Evolutionary conservation across 2,797 vertebrate species (phyloP), one percentile per base, ranked within the genome.

Genomic region (Galagoides demidoff): DNA sequence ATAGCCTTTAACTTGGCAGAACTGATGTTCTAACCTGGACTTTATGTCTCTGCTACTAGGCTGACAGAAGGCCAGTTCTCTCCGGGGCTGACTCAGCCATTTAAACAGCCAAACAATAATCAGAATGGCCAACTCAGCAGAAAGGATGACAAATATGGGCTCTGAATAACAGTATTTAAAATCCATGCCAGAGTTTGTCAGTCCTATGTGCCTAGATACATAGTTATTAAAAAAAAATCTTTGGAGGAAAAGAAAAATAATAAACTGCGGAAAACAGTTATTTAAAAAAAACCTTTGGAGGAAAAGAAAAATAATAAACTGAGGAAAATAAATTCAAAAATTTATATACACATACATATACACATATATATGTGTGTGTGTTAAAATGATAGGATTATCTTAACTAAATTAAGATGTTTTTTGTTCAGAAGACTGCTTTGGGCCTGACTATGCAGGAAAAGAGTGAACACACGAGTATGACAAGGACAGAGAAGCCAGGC

Each of bases 101-200:
- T 94, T 78, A 88, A 94, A 90, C 90, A 88, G 45, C 14, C 49
- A 94, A 97, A 52, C 52, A 93, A 55, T 78, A 79, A 84, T 57
- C 45, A 87, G 57, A 90, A 94, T 77, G 76, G 55, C 13, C 29
- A 86, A 22, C 64, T 94, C 85, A 92, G 81, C 12, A 70, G 76
- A 85, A 85, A 93, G 37, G 39, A 82, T 43, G 59, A 59, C 29
- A 93, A 52, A 52, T 59, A 29, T 45, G 29, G 23, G 45, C 45
- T 89, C 57, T 95, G 43, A 88, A n/a, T 61, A 90, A 61, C 29
- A 87, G 11, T 73, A 68, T 85, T 79, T 88, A 85, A 88, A 90
- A 81, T 88, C 20, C 25, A 57, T 34, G 7, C 43, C 66, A 85
- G 39, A 34, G 37, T 14, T 63, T 82, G n/a, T 89, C 34, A 55